A percentile compares a stretch with the other conserved stretches of the same genome.
Evolutionary conservation across 1,140 invertebrate genomes (phyloP).

Genomic region (Drosophila parvula): DNA sequence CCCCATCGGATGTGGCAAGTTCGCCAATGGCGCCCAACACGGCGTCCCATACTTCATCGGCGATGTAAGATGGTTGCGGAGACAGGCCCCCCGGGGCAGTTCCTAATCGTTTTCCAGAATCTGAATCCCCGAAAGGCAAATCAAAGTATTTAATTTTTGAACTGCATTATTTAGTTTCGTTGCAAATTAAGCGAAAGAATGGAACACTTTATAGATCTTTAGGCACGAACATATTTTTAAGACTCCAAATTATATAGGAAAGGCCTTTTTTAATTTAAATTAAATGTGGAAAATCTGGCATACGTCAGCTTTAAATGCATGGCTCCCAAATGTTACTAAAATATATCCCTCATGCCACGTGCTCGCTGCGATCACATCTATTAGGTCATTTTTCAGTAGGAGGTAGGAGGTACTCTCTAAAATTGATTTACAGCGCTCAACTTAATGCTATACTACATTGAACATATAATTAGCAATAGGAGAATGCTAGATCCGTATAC

Average conservation of each 20-base stretch:
- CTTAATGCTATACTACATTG: neutral
- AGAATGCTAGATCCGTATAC: neutral
- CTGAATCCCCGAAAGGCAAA: neutral
- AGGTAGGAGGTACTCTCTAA: too few relatives aligned
- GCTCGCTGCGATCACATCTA: too few relatives aligned
- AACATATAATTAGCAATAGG: neutral
- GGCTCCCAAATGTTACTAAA: too few relatives aligned
- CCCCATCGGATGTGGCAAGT: constrained; percentile 86
- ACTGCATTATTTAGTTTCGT: too few relatives aligned
- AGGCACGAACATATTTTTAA: neutral
- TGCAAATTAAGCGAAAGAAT: neutral
- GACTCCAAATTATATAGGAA: neutral
- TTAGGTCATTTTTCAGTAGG: neutral
- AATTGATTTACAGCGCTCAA: too few relatives aligned
- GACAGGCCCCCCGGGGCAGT: neutral
- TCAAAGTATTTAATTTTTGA: neutral
- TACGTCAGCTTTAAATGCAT: neutral
- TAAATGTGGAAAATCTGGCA: neutral
- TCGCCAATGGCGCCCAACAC: constrained; percentile 78
- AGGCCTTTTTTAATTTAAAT: neutral
- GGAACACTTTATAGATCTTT: neutral
- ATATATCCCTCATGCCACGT: too few relatives aligned
- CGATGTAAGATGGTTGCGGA: constrained; percentile 57
- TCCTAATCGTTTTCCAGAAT: constrained; percentile 9
- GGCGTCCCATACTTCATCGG: constrained; percentile 69